phyloP scores from a whole-genome alignment of 1,140 invertebrate species.

The Drosophila mauritiana region DNA sequence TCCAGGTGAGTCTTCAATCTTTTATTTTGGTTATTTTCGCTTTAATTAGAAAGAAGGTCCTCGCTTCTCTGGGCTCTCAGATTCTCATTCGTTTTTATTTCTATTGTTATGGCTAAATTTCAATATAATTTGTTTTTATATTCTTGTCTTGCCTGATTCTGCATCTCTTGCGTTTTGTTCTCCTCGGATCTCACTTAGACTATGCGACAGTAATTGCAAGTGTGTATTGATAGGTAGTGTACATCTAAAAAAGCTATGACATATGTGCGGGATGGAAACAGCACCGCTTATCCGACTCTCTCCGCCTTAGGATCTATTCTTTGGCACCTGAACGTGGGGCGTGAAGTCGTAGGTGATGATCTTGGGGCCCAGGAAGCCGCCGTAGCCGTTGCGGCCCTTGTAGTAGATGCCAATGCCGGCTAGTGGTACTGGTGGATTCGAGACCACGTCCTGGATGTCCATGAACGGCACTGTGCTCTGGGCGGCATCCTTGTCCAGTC shows the following conservation, averaged over 20 bases:
- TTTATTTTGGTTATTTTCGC: not conserved
- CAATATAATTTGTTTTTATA: slow-evolving; percentile 33
- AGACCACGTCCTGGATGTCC: slow-evolving; percentile 90
- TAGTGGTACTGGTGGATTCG: slow-evolving; percentile 86
- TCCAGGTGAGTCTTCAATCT: slow-evolving; percentile 90
- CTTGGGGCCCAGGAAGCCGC: slow-evolving; percentile 92
- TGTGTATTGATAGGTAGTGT: slow-evolving; percentile 37
- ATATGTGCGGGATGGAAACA: slow-evolving; percentile 31
- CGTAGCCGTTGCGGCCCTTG: slow-evolving; percentile 89
- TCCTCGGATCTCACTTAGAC: slow-evolving; percentile 7
- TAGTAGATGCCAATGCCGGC: slow-evolving; percentile 91
- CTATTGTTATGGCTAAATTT: slow-evolving; percentile 33
- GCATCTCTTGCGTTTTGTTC: slow-evolving; percentile 11
- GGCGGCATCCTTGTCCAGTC: slow-evolving; percentile 91
- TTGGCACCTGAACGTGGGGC: slow-evolving; percentile 86
- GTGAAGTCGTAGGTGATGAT: slow-evolving; percentile 91
- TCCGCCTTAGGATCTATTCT: slow-evolving; percentile 29
- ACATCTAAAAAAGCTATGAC: slow-evolving; percentile 69
- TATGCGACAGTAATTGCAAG: slow-evolving; percentile 18
- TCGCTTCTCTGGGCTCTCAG: slow-evolving; percentile 6
- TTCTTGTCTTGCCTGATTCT: slow-evolving; percentile 28
- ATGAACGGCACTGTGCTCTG: slow-evolving; percentile 94
- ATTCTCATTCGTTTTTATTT: slow-evolving; percentile 33
- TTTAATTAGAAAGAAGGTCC: not conserved
- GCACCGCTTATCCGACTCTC: not conserved